A percentile compares a stretch with the other conserved stretches of the same genome.
Evolutionary conservation across 2,113 vertebrate species (phyloP).

Genomic region (Lepus americanus): DNA sequence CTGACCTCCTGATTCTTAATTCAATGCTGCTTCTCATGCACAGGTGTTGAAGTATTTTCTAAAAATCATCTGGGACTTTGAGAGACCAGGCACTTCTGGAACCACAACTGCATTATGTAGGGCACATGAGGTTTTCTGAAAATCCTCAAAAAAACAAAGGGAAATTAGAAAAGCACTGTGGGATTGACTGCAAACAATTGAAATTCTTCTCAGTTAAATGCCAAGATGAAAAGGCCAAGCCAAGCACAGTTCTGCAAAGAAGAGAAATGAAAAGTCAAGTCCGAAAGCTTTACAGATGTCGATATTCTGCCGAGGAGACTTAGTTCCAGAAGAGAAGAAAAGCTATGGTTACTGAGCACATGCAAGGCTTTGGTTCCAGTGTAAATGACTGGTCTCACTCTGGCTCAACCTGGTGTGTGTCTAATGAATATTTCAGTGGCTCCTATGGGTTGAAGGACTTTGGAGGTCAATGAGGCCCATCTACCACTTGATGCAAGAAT

Average conservation of each 20-base stretch:
- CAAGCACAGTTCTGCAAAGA: constrained; percentile 52
- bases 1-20: background rate
- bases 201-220: constrained; percentile 82
- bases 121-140: constrained; percentile 58
- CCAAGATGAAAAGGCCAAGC: constrained; percentile 75
- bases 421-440: constrained; percentile 51
- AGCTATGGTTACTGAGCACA: background rate
- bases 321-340: constrained; percentile 72
- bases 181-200: constrained; percentile 78
- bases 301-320: constrained; percentile 58
- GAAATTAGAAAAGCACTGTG: constrained; percentile 76
- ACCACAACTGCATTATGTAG: constrained; percentile 68
- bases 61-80: constrained; percentile 58
- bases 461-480: background rate
- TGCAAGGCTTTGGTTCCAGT: background rate
- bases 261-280: constrained; percentile 73
- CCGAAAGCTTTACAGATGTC: constrained; percentile 65
- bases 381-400: background rate
- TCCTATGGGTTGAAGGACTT: background rate
- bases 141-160: constrained; percentile 78
- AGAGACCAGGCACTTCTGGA: constrained; percentile 35
- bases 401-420: background rate
- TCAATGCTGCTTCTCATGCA: background rate
- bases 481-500: background rate
- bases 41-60: constrained; percentile 49